Percentiles rank a stretch among this genome's conserved stretches.
Conservation (phyloP, 2,888 invertebrate genomes). For the Smittia aterrima region DNA sequence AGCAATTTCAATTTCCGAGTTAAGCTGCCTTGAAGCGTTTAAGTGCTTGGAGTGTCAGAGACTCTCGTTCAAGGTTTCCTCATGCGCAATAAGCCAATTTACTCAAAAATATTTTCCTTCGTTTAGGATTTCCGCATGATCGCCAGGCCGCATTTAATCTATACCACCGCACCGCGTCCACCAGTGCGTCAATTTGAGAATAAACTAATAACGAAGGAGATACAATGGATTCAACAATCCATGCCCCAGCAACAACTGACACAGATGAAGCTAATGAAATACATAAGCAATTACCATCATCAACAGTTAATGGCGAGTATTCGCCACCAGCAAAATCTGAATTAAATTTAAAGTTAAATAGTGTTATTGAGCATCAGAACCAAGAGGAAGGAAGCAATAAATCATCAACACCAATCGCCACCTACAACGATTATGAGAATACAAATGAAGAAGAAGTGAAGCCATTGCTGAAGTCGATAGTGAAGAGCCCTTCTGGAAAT, state of each 20-base stretch:
- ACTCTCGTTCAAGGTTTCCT: not conserved
- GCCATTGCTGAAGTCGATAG: slow-evolving; percentile 46
- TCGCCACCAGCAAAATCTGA: not conserved
- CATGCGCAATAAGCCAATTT: not conserved
- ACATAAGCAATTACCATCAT: slow-evolving; percentile 25
- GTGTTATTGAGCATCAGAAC: slow-evolving; percentile 15
- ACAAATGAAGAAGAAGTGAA: slow-evolving; percentile 42
- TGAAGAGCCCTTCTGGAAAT: slow-evolving; percentile 32
- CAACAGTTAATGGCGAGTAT: not conserved
- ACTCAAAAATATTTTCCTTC: not conserved
- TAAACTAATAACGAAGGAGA: slow-evolving; percentile 44
- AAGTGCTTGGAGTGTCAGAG: not conserved
- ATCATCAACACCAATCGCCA: slow-evolving; percentile 21
- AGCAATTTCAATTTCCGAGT: too few species aligned
- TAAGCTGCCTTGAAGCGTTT: too few species aligned
- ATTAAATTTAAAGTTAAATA: slow-evolving; percentile 16
- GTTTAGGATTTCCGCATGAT: slow-evolving; percentile 45
- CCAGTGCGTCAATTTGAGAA: slow-evolving; percentile 34
- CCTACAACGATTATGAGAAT: slow-evolving; percentile 44
- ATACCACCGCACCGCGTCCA: slow-evolving; percentile 29
- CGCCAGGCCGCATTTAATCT: slow-evolving; percentile 43
- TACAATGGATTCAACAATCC: slow-evolving; percentile 54
- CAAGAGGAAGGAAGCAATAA: slow-evolving; percentile 24
- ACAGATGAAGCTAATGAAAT: slow-evolving; percentile 33
- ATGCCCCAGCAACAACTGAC: slow-evolving; percentile 51